Evolutionary conservation across 1,140 invertebrate genomes (phyloP), one percentile per base, ranked within the genome.

Genomic region (Drosophila arawakana): DNA sequence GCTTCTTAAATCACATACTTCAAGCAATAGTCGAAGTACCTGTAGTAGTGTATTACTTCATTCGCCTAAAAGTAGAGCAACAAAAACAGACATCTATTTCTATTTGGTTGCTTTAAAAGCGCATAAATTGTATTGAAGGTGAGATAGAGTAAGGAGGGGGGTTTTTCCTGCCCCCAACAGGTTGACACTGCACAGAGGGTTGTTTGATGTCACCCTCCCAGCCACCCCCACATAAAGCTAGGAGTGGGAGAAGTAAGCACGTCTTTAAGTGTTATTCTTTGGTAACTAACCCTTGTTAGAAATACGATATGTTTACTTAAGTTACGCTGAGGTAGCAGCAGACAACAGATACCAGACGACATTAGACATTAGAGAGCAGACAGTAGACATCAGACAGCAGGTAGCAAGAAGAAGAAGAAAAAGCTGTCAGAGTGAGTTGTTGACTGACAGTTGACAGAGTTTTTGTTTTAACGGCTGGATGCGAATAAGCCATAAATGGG

Each of bases 211-310:
- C 55, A 41, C 35, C 60, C 21, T 9, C 41, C 30, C 41, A 3
- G 41, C 63, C 1, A 7, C 37, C 34, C 37, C 54, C 37, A 2
- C 37, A 41, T 7, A 34, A n/a, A 13, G 30, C 8, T 2, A 30
- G n/a, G 13, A 1, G 21, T 4, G 3, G 21, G 21, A 6, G n/a
- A 1, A 30, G 35, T 60, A 35, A 50, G 46, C 73, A 66, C 65
- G 67, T 76, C 82, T 77, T 82, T 76, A 85, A 85, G 80, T 85
- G 82, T 82, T 88, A 76, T 88, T 88, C 83, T 73, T 76, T 63
- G 76, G 66, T 30, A 77, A 80, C 69, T 78, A 83, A 89, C 83
- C 84, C 78, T 74, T 75, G 73, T 73, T 77, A 18, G 83, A 72
- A 88, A 88, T 74, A 80, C 80, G 84, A 88, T 88, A 73, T 83